A percentile compares a stretch with the other conserved stretches of the same genome.
These are phyloP conservation scores for Halichoeres trimaculatus DNA, from an alignment of 2,113 vertebrate genomes.

Conservation along the genomic window DNA sequence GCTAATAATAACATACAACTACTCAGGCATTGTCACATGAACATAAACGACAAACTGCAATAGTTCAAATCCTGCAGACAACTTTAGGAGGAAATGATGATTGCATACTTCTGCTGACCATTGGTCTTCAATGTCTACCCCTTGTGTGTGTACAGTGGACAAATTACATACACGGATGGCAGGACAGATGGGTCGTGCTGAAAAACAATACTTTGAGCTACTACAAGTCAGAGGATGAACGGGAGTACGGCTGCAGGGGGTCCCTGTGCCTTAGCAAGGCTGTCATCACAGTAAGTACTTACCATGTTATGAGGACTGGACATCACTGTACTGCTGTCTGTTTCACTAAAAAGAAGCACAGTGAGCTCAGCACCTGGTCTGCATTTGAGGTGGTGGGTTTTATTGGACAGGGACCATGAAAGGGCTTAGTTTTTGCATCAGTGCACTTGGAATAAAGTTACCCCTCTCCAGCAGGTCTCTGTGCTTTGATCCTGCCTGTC, in stretches of 20 bases:
- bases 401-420: background rate
- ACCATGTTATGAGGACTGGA: background rate
- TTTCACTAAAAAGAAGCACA: constrained; percentile 7
- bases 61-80: background rate
- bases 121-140: background rate
- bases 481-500: constrained; percentile 13
- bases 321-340: background rate
- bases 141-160: constrained; percentile 89
- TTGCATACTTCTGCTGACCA: background rate
- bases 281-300: constrained; percentile 91
- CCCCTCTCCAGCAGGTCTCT: background rate
- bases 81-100: background rate
- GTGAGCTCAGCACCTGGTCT: constrained; percentile 23
- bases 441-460: constrained; percentile 11
- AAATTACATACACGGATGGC: constrained; percentile 99
- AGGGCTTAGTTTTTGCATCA: constrained; percentile 8
- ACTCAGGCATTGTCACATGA: background rate
- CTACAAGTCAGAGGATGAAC: constrained; percentile 97
- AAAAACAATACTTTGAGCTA: constrained; percentile 96
- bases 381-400: constrained; percentile 3
- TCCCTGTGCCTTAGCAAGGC: constrained; percentile 97
- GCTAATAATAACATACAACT: background rate
- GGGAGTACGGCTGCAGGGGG: constrained; percentile 95
- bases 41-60: too few species aligned
- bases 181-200: constrained; percentile 97